A percentile compares a stretch with the other conserved stretches of the same genome.
Conservation (phyloP, 2,888 invertebrate species). For the Aphelenchoides bicaudatus region DNA sequence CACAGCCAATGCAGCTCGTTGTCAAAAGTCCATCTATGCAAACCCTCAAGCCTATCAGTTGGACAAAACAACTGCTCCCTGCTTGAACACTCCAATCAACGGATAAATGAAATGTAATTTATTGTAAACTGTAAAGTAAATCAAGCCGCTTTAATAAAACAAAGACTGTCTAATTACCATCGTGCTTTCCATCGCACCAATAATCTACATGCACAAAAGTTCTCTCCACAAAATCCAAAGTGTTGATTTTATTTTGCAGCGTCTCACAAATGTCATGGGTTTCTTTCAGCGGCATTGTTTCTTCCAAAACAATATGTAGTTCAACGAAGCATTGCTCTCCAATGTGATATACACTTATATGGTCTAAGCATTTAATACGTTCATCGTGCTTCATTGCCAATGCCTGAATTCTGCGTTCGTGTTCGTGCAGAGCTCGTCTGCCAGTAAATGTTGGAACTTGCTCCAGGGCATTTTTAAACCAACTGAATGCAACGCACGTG, state of each 20-base stretch:
- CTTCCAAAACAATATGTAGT: slow-evolving; percentile 62
- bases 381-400: slow-evolving; percentile 57
- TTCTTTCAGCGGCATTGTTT: slow-evolving; percentile 61
- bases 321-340: slow-evolving; percentile 61
- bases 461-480: slow-evolving; percentile 55
- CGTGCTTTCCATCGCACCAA: slow-evolving; percentile 41
- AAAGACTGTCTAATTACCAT: slow-evolving; percentile 16
- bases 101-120: neutral
- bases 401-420: slow-evolving; percentile 49
- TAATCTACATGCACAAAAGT: slow-evolving; percentile 64
- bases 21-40: slow-evolving; percentile 51
- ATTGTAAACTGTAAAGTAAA: too few species aligned
- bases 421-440: slow-evolving; percentile 47
- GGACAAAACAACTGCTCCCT: slow-evolving; percentile 44
- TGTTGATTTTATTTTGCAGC: slow-evolving; percentile 62
- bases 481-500: slow-evolving; percentile 51
- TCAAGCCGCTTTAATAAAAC: too few species aligned
- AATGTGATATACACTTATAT: slow-evolving; percentile 64
- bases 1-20: slow-evolving; percentile 45
- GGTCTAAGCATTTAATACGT: slow-evolving; percentile 61
- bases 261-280: slow-evolving; percentile 63
- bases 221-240: slow-evolving; percentile 61
- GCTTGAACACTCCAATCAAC: slow-evolving; percentile 42
- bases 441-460: slow-evolving; percentile 56
- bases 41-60: slow-evolving; percentile 46